A percentile compares a stretch with the other conserved stretches of the same genome.
These are phyloP conservation scores for Beris morrisii DNA, from an alignment of 2,888 invertebrate species.

Conservation along the genomic window DNA sequence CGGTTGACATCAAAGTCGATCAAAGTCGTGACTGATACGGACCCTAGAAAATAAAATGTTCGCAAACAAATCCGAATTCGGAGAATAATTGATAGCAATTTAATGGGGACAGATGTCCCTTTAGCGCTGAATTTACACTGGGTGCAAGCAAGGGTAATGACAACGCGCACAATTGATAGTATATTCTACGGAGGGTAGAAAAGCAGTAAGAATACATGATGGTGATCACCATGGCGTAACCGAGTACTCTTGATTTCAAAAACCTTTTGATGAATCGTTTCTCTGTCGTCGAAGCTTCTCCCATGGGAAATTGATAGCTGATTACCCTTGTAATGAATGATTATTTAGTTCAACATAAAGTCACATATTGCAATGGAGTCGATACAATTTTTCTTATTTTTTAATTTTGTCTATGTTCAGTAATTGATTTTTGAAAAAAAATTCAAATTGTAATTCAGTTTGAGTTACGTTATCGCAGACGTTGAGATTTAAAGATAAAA, in stretches of 20 bases:
- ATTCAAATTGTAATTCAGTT: too few relatives aligned
- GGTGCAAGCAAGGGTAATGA: conserved; percentile 13
- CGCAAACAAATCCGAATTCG: conserved; percentile 17
- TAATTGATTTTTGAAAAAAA: too few relatives aligned
- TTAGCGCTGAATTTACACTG: not conserved
- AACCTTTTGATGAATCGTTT: conserved; percentile 31
- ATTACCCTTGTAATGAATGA: not conserved
- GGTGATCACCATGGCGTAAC: conserved; percentile 23
- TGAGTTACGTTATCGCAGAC: too few relatives aligned
- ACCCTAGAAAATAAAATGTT: not conserved
- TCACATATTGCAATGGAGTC: too few relatives aligned
- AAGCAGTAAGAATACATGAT: conserved; percentile 3
- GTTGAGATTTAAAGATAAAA: too few relatives aligned
- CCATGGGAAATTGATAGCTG: conserved; percentile 18
- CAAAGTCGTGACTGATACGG: too few relatives aligned
- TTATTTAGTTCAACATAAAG: too few relatives aligned
- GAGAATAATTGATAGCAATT: conserved; percentile 31
- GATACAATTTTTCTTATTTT: too few relatives aligned
- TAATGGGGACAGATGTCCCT: conserved; percentile 32
- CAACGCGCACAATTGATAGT: not conserved
- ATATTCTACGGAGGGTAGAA: not conserved
- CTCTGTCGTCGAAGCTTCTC: not conserved
- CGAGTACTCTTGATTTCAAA: conserved; percentile 26
- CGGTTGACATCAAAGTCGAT: conserved; percentile 25
- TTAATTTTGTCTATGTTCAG: too few relatives aligned